Evolutionary conservation across 2,113 vertebrate species (phyloP).

Genomic region (Aegithalos caudatus): DNA sequence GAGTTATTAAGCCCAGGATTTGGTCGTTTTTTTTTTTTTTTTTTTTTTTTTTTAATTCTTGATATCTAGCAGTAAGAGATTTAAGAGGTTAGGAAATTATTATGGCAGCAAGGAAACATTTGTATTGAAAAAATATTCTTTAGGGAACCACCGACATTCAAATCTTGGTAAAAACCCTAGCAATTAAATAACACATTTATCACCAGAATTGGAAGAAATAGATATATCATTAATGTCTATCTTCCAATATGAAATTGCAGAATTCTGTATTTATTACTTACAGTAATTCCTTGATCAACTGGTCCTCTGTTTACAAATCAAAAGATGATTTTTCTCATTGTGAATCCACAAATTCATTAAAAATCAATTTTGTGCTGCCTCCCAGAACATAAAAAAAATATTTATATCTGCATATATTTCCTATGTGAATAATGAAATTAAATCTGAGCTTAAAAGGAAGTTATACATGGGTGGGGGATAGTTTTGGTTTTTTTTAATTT

Average conservation of each 20-base stretch:
- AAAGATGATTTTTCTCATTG: not conserved
- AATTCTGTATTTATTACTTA: not conserved
- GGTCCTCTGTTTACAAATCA: not conserved
- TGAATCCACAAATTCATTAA: not conserved
- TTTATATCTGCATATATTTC: not conserved
- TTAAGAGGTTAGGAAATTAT: not conserved
- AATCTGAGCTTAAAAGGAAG: not conserved
- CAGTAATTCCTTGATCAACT: not conserved
- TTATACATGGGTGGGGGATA: not conserved
- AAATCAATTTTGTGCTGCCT: not conserved
- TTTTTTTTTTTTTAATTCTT: not conserved
- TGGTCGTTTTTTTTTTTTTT: no score
- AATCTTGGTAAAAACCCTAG: not conserved
- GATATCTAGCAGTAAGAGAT: not conserved
- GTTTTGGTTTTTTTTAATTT: not conserved
- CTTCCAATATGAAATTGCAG: not conserved
- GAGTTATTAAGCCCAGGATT: not conserved
- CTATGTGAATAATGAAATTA: not conserved
- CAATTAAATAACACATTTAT: not conserved
- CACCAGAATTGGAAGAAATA: not conserved
- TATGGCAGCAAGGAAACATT: not conserved
- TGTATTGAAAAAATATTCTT: not conserved
- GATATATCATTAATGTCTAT: not conserved
- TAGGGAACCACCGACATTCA: not conserved
- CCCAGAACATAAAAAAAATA: fast-evolving